Base-by-base conservation (phyloP, 2,888 invertebrate genomes). In the Plebejus argus region DNA sequence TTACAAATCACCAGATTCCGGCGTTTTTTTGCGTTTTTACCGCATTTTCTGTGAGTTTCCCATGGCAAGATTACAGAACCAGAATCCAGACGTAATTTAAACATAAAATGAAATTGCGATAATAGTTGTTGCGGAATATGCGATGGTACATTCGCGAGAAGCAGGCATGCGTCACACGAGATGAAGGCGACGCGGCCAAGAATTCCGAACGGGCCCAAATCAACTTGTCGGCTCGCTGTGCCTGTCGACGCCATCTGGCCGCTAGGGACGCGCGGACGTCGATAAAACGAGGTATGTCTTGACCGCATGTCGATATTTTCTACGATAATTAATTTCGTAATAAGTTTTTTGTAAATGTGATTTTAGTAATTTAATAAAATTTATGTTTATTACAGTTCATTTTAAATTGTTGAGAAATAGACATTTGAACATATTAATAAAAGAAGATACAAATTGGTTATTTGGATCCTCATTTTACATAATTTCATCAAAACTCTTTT, bases 181-280 rank as follows among this genome's bases (percentile, higher is more conserved):
- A 77, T 77, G 77, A 86, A 88, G 91, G 91, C 91, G 91, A 88
- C 87, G 89, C n/a, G n/a, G n/a, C 86, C 83, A 88, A 89, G 91
- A 89, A 91, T 92, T 89, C 91, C 91, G 88, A 85, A 85, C 90
- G 86, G 84, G 85, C 89, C 88, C 86, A 89, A 89, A 89, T 87
- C 88, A 86, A 88, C 86, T 89, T 86, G 89, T 86, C 88, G 83
- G 88, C 89, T 89, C 86, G 86, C 87, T 85, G 84, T 80, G 87
- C 87, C 89, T 91, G 92, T 92, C 92, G 89, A 87, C 93, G 89
- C 91, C 93, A 92, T 92, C 92, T 91, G 92, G 88, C 81, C 80
- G 15, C 28, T 88, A 91, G 88, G 82, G 91, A 83, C 82, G 90
- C 35, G 78, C 45, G 3, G 3, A 5, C 35, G 8, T 39, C 71